Evolutionary conservation across 2,113 vertebrate species (phyloP).

Genomic region (Engystomops pustulosus): DNA sequence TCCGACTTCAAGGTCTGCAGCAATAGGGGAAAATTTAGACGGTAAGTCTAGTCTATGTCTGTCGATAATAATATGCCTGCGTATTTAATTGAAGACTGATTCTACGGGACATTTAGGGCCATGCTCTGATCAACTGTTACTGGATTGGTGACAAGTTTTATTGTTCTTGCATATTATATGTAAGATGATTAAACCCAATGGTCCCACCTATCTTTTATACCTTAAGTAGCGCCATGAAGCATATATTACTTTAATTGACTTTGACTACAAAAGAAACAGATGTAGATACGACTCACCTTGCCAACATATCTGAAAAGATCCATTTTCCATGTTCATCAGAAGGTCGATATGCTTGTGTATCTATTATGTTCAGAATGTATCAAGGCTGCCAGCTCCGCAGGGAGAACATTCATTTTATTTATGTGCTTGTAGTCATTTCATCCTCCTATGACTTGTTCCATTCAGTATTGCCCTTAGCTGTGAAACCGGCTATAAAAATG

Average conservation of each 20-base stretch:
- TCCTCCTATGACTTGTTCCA: not conserved
- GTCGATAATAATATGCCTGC: no score
- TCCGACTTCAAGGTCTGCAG: no score
- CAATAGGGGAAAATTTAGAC: no score
- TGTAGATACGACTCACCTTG: not conserved
- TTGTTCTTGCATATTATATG: no score
- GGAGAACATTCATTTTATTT: slow-evolving; percentile 18
- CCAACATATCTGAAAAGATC: not conserved
- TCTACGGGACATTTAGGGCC: no score
- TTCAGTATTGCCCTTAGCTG: not conserved
- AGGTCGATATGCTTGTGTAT: not conserved
- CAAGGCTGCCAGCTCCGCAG: not conserved
- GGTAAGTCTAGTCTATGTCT: no score
- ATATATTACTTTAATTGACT: not conserved
- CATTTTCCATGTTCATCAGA: not conserved
- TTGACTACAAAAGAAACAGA: no score
- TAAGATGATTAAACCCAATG: no score
- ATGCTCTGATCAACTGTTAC: no score
- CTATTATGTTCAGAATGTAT: slow-evolving; percentile 1
- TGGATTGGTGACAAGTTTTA: no score
- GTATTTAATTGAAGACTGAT: no score
- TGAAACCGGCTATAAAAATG: not conserved
- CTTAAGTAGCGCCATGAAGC: not conserved
- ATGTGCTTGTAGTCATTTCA: not conserved
- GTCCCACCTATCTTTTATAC: not conserved